Base-by-base conservation (phyloP, 2,113 vertebrate species). In the Thamnaconus septentrionalis region DNA sequence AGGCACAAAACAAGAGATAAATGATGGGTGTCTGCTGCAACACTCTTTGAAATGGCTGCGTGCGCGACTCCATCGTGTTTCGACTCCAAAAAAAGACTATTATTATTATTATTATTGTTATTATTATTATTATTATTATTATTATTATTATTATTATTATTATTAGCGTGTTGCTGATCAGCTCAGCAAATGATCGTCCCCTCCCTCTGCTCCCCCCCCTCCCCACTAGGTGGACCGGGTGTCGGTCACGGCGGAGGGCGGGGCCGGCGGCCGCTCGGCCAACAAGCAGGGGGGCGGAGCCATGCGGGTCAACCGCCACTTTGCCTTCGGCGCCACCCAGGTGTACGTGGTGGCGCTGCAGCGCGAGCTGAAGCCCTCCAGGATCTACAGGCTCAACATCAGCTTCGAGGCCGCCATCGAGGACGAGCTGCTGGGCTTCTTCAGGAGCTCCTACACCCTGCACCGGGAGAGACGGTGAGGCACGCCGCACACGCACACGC, bases 381-480 rank as follows among this genome's bases (percentile, higher is more conserved):
- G 88, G 54, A 89, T 92, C 61, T 98, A 98, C 88, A 94, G 94
- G 59, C 88, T 98, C 55, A 96, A 97, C 87, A 84, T 98, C 56
- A 93, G 94, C 83, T 98, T 94, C 70, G 91, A 91, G 50, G 96
- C 94, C n/a, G 85, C 93, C 75, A 98, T 96, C 18, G 94, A 98
- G 78, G 94, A 97, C 60, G 95, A 98, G 81, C 93, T 98, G 59
- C 85, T 98, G 59, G 96, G 96, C 56, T 98, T 98, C 90, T 98
- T 96, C 90, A 92, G 94, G 74, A 98, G 96, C 89, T 96, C 96
- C 7, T 98, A 97, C 80, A 91, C 92, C 67, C 85, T 95, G 67
- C 88, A 95, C 52, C 91, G 94, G 66, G 95, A 98, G 85, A 94
- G 85, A 90, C 95, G 94, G 96, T 98, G 93, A 31, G 18, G 18